Conservation (phyloP, 2,888 invertebrate genomes). For the Chymomyza caudatula region DNA sequence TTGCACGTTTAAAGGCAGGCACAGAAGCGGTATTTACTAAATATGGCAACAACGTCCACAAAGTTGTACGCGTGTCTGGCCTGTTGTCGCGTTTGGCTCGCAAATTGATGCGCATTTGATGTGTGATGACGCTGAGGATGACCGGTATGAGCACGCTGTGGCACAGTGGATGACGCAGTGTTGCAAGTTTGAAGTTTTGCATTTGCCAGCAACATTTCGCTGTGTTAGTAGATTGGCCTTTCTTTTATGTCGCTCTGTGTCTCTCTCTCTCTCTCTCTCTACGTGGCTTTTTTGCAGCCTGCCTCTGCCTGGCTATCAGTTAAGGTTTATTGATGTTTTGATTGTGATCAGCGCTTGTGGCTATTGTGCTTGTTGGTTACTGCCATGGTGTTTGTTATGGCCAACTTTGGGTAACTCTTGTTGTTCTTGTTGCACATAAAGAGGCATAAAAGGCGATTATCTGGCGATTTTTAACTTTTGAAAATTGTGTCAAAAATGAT, state of each 20-base stretch:
- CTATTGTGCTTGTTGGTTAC: conserved; percentile 33
- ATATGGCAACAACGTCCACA: conserved; percentile 55
- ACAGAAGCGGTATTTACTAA: conserved; percentile 72
- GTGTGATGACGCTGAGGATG: conserved; percentile 48
- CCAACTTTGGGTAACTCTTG: conserved; percentile 1
- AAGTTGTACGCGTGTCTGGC: conserved; percentile 54
- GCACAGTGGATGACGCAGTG: conserved; percentile 20
- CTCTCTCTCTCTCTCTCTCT: too few species aligned
- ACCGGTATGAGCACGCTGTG: not conserved
- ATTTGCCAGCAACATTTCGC: not conserved
- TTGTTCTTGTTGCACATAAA: not conserved
- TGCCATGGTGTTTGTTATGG: conserved; percentile 54
- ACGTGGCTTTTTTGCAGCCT: too few species aligned
- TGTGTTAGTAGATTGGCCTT: too few species aligned
- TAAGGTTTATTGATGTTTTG: conserved; percentile 72
- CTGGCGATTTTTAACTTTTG: conserved; percentile 4
- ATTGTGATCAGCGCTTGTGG: conserved; percentile 66
- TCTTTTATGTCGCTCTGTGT: not conserved
- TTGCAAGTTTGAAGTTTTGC: conserved; percentile 10
- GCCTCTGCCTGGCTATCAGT: conserved; percentile 54
- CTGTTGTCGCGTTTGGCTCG: conserved; percentile 57
- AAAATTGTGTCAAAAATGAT: conserved; percentile 70
- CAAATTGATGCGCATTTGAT: conserved; percentile 66
- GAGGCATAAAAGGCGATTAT: not conserved
- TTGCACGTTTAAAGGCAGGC: conserved; percentile 70